These are phyloP conservation scores for Lasioglossum figueresi DNA, from an alignment of 2,888 invertebrate genomes.

Conservation along the genomic window DNA sequence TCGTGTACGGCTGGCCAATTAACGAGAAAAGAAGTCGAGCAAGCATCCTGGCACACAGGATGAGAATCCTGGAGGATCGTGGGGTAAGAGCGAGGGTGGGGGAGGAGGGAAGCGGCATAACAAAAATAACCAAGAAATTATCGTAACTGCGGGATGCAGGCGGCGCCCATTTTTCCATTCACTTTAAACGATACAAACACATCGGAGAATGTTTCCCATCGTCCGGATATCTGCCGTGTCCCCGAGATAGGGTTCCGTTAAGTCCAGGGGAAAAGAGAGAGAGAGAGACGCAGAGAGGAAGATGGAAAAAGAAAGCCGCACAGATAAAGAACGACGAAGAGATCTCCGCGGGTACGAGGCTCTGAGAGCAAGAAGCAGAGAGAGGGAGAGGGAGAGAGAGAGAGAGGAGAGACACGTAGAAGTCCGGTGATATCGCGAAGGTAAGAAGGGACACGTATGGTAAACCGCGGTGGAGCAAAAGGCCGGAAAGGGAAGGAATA, in stretches of 20 bases:
- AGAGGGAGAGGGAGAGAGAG: neutral
- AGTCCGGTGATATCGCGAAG: conserved; percentile 67
- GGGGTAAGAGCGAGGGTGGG: too few relatives aligned
- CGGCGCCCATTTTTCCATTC: conserved; percentile 59
- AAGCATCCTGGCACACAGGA: neutral
- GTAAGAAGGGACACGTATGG: conserved; percentile 60
- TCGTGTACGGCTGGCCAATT: conserved; percentile 30
- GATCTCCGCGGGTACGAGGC: neutral
- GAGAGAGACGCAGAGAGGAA: neutral
- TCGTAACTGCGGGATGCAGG: conserved; percentile 56
- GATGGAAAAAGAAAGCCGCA: conserved; percentile 24
- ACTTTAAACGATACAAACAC: conserved; percentile 57
- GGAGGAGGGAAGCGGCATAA: conserved; percentile 15
- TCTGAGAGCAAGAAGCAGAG: neutral
- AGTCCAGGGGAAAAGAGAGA: conserved; percentile 28
- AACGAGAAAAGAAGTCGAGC: conserved; percentile 50
- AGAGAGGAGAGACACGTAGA: conserved; percentile 49
- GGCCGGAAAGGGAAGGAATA: conserved; percentile 64
- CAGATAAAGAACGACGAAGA: conserved; percentile 24
- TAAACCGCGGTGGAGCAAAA: conserved; percentile 59
- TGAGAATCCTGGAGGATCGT: neutral
- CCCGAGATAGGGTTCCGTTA: conserved; percentile 61
- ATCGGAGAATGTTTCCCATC: conserved; percentile 60
- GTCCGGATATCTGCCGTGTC: conserved; percentile 53
- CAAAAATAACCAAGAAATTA: conserved; percentile 57